Evolutionary conservation across 2,888 invertebrate genomes (phyloP).

Genomic region (Cantharis rufa): DNA sequence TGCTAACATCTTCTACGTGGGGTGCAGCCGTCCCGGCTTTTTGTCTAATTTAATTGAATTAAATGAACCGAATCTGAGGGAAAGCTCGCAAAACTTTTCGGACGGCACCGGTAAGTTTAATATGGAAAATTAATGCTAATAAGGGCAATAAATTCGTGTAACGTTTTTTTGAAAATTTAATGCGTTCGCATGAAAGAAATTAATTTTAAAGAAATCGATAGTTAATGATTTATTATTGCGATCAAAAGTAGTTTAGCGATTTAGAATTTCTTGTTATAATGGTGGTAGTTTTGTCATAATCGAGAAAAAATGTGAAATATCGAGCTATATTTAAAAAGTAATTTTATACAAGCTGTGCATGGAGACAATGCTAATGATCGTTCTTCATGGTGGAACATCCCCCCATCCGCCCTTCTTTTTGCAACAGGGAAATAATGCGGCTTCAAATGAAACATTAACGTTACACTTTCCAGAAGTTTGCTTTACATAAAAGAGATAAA

Average conservation of each 20-base stretch:
- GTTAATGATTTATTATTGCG: background rate
- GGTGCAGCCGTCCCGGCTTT: background rate
- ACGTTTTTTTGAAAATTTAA: background rate
- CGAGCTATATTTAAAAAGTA: slow-evolving; percentile 30
- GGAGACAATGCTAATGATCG: slow-evolving; percentile 33
- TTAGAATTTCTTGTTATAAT: slow-evolving; percentile 6
- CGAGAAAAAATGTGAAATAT: slow-evolving; percentile 30
- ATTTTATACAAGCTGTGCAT: slow-evolving; percentile 31
- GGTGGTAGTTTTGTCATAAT: slow-evolving; percentile 21
- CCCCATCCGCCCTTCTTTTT: slow-evolving; percentile 7
- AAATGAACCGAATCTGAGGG: background rate
- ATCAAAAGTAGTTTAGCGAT: slow-evolving; percentile 3
- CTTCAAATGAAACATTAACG: slow-evolving; percentile 28
- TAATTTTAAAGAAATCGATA: background rate
- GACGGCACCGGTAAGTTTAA: background rate
- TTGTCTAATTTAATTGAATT: background rate
- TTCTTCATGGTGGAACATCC: slow-evolving; percentile 22
- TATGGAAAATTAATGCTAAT: background rate
- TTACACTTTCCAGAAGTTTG: slow-evolving; percentile 23
- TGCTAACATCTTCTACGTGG: background rate
- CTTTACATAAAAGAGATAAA: slow-evolving; percentile 17
- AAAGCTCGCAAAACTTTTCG: background rate
- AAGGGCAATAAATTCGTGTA: background rate
- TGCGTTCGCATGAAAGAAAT: background rate
- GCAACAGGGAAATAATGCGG: slow-evolving; percentile 17